Base-by-base conservation (phyloP, 2,113 vertebrate genomes). In the Agapornis roseicollis region DNA sequence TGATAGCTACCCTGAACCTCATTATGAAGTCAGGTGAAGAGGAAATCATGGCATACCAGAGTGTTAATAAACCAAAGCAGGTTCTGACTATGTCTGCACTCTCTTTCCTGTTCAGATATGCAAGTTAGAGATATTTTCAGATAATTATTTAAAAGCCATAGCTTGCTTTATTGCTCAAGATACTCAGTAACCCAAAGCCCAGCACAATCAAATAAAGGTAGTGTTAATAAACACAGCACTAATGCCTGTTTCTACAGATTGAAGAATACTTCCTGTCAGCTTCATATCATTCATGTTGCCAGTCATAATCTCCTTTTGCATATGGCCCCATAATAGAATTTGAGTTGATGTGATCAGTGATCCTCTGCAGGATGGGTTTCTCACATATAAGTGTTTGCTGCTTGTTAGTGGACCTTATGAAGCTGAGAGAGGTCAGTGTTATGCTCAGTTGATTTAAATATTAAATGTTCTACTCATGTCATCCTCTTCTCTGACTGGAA, bases 361-460 rank as follows among this genome's bases (percentile, higher is more conserved):
- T 74, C 60, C 49, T 88, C 64, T 74, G 65, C 69, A 90, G 50
- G 50, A 55, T 60, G 60, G 72, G n/a, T 8, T 88, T 33, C 77
- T 88, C 55, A 47, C 1, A 4, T 17, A 28, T 52, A 39, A 76
- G 19, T 52, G 44, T 39, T 60, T 84, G 61, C 47, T 58, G 24
- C 55, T 95, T 68, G 74, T 92, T 96, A 92, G 17, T 52, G 66
- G 33, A 88, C 60, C 47, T 90, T 56, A 71, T 72, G 56, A 93
- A 86, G 61, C 80, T 60, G 49, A 84, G 69, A 82, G 89, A 96
- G 83, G 82, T 96, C 86, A 93, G 77, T 19, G 44, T 22, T 84
- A 37, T 56, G 83, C 77, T 94, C 52, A 60, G 88, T 61, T 93
- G 71, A 96, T 94, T 93, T 95, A 88, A 96, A 96, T 97, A 96